Evolutionary conservation across 2,888 invertebrate species (phyloP).

Genomic region (Mythimna ferrago): DNA sequence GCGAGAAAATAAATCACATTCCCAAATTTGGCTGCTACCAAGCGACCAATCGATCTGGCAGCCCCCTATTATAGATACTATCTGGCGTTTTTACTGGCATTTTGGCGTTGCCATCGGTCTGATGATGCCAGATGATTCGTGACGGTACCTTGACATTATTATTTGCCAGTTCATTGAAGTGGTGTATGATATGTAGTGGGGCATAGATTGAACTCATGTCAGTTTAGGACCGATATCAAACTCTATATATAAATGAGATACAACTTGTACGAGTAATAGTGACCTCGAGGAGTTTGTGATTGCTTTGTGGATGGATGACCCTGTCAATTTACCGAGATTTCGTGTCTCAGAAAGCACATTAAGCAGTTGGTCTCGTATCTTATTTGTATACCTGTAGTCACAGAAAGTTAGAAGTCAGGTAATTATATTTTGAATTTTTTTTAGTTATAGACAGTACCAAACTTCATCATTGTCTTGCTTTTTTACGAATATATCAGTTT

Average conservation of each 20-base stretch:
- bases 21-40: conserved; percentile 43
- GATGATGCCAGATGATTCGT: conserved; percentile 76
- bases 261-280: neutral
- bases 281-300: neutral
- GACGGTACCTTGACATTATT: conserved; percentile 78
- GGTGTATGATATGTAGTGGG: conserved; percentile 42
- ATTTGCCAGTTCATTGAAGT: conserved; percentile 51
- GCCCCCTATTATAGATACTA: conserved; percentile 50
- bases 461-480: neutral
- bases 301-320: neutral
- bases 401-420: too few species aligned
- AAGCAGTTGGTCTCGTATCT: too few species aligned
- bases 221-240: neutral
- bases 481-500: too few species aligned
- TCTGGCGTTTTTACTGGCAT: conserved; percentile 65
- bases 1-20: conserved; percentile 46
- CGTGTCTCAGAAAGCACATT: too few species aligned
- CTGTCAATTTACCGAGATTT: neutral
- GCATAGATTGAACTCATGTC: conserved; percentile 42
- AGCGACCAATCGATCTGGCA: conserved; percentile 55
- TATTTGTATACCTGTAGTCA: too few species aligned
- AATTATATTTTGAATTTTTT: too few species aligned
- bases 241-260: neutral
- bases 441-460: neutral
- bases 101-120: conserved; percentile 71